Percentiles rank a stretch among this genome's conserved stretches.
Evolutionary conservation across 1,140 invertebrate genomes (phyloP).

Genomic region (Oncopodura yosiiana): DNA sequence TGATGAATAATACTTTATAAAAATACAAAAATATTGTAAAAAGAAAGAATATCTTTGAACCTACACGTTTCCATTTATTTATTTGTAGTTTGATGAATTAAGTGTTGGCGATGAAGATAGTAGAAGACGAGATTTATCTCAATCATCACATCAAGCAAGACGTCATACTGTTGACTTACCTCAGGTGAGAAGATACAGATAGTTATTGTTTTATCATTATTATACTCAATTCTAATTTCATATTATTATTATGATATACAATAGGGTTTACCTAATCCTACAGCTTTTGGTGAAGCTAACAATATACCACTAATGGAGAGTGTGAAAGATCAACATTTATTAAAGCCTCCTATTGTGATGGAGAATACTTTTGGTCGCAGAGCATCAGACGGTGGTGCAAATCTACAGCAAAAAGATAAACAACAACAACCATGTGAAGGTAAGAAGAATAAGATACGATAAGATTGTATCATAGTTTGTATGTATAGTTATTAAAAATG

Average conservation of each 20-base stretch:
- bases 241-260: background rate
- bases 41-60: background rate
- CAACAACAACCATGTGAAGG: slow-evolving; percentile 49
- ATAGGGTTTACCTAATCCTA: slow-evolving; percentile 28
- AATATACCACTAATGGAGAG: slow-evolving; percentile 45
- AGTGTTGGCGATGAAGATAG: slow-evolving; percentile 28
- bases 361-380: slow-evolving; percentile 78
- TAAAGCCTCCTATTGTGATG: slow-evolving; percentile 82
- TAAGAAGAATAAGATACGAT: no score
- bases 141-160: slow-evolving; percentile 36
- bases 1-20: background rate
- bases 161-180: slow-evolving; percentile 33
- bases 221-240: background rate
- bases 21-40: no score
- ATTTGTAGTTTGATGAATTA: slow-evolving; percentile 34
- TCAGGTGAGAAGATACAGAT: slow-evolving; percentile 33
- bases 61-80: no score
- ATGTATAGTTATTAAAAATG: no score
- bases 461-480: no score
- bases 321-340: slow-evolving; percentile 83
- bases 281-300: slow-evolving; percentile 43
- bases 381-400: slow-evolving; percentile 91
- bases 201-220: no score
- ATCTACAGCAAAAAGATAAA: slow-evolving; percentile 65
- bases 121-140: slow-evolving; percentile 32